These are phyloP conservation scores for Eupeodes luniger DNA, from an alignment of 2,888 invertebrate species.

Conservation along the genomic window DNA sequence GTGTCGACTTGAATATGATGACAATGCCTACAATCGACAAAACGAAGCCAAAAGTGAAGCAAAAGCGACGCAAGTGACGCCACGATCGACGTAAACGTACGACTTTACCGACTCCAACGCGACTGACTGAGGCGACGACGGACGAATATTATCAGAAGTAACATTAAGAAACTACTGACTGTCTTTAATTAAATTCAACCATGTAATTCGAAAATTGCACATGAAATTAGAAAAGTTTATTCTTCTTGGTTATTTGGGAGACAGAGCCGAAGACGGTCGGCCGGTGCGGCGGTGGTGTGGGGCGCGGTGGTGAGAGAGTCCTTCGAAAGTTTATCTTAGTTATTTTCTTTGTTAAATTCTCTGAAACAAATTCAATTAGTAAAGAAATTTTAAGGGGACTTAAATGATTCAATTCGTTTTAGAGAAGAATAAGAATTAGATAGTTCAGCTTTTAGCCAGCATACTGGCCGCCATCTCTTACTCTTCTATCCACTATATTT, in stretches of 20 bases:
- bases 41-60: too few species aligned
- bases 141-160: slow-evolving; percentile 46
- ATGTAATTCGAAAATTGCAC: slow-evolving; percentile 74
- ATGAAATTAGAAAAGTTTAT: slow-evolving; percentile 75
- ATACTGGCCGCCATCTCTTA: background rate
- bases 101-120: background rate
- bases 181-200: slow-evolving; percentile 71
- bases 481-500: background rate
- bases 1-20: background rate
- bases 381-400: slow-evolving; percentile 32
- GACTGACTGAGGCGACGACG: background rate
- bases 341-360: slow-evolving; percentile 70
- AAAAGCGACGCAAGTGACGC: background rate
- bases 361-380: slow-evolving; percentile 74
- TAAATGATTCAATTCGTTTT: slow-evolving; percentile 32
- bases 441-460: slow-evolving; percentile 41
- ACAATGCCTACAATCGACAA: background rate
- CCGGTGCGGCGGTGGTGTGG: too few species aligned
- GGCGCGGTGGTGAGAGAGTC: slow-evolving; percentile 26
- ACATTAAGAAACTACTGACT: slow-evolving; percentile 64
- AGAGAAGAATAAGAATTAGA: slow-evolving; percentile 37
- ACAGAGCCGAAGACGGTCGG: too few species aligned
- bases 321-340: slow-evolving; percentile 68
- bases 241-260: slow-evolving; percentile 40
- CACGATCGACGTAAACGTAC: background rate